Conservation (phyloP, 2,113 vertebrate genomes). For the Microcebus griseorufus region DNA sequence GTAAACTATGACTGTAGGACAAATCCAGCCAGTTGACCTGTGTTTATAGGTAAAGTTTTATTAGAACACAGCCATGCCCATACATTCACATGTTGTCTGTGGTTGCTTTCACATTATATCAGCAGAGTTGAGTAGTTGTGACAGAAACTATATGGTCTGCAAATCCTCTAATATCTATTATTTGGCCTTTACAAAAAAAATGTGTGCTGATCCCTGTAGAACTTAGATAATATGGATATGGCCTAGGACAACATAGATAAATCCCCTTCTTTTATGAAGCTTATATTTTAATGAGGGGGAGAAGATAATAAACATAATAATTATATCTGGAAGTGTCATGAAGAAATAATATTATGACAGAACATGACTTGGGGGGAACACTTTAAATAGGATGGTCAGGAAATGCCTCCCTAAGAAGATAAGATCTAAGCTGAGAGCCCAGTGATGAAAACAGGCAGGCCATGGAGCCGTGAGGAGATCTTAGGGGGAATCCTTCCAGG, state of each 20-base stretch:
- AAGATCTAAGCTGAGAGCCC: not conserved
- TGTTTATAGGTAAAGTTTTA: not conserved
- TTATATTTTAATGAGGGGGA: not conserved
- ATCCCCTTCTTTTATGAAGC: not conserved
- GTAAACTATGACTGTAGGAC: not conserved
- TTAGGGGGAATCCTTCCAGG: not conserved
- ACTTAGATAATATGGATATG: not conserved
- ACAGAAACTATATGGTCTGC: not conserved
- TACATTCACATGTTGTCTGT: not conserved
- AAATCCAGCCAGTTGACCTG: not conserved
- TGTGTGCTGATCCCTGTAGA: not conserved
- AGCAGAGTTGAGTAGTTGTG: not conserved
- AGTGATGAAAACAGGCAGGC: not conserved
- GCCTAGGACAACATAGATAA: not conserved
- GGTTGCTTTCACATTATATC: not conserved
- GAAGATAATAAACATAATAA: not conserved
- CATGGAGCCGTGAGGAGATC: not conserved
- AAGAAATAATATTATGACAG: not conserved
- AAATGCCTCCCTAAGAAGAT: not conserved
- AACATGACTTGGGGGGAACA: not conserved
- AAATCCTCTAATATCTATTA: not conserved
- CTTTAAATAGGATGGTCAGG: not conserved
- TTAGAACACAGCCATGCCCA: not conserved
- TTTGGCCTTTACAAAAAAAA: not conserved
- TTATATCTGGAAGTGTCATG: not conserved